These are phyloP conservation scores for Masnerella sp. DNA, from an alignment of 2,888 invertebrate species.

Conservation along the genomic window DNA sequence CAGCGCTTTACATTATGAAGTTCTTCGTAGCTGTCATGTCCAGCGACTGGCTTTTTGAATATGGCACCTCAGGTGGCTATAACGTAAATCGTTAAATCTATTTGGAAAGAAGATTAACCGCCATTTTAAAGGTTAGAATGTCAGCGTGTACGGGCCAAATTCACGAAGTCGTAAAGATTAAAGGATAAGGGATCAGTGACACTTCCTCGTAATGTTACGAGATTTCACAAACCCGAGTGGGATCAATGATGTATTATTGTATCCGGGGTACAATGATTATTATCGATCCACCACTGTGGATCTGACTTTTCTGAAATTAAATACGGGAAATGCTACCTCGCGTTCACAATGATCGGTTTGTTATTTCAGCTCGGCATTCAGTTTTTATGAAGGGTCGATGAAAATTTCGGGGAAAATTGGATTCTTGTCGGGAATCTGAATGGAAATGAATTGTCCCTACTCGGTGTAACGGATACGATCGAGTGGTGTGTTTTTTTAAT, in stretches of 20 bases:
- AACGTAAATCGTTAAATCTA: conserved; percentile 46
- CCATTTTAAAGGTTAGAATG: conserved; percentile 28
- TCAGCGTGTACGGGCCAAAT: conserved; percentile 34
- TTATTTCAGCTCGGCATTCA: too few relatives aligned
- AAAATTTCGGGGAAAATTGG: too few relatives aligned
- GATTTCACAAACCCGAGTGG: conserved; percentile 3
- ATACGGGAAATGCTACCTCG: not conserved
- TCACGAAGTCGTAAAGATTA: conserved; percentile 48
- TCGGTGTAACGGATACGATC: too few relatives aligned
- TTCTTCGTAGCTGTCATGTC: conserved; percentile 49
- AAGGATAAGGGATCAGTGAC: conserved; percentile 42
- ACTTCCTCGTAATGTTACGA: conserved; percentile 21
- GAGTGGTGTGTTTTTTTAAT: too few relatives aligned
- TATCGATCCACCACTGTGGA: too few relatives aligned
- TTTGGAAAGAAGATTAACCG: conserved; percentile 47
- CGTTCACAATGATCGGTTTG: too few relatives aligned
- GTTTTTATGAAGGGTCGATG: too few relatives aligned
- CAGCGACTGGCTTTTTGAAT: conserved; percentile 23
- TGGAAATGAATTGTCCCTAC: too few relatives aligned
- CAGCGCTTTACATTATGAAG: conserved; percentile 25
- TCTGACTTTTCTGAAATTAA: conserved; percentile 17
- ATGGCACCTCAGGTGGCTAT: conserved; percentile 31
- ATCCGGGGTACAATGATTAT: too few relatives aligned
- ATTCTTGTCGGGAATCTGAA: too few relatives aligned
- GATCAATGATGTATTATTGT: conserved; percentile 5